These are phyloP conservation scores for Limonius californicus DNA, from an alignment of 1,140 invertebrate genomes.

Conservation along the genomic window DNA sequence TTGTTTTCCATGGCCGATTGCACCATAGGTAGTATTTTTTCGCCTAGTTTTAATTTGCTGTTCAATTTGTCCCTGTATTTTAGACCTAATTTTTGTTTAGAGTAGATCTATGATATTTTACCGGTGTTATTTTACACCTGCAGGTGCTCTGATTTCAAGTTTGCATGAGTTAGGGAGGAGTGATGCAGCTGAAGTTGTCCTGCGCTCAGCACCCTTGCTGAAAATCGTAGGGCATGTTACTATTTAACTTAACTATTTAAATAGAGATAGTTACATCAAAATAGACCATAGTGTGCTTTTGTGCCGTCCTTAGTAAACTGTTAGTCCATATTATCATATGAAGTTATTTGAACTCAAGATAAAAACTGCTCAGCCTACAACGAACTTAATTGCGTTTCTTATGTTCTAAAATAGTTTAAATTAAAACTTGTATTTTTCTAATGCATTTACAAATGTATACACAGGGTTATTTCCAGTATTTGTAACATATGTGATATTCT, in stretches of 20 bases:
- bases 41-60: too few species aligned
- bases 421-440: constrained; percentile 1
- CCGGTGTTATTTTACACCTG: background rate
- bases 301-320: constrained; percentile 6
- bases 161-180: constrained; percentile 42
- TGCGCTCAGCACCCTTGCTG: constrained; percentile 38
- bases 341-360: too few species aligned
- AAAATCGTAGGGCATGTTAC: constrained; percentile 15
- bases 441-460: background rate
- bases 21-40: constrained; percentile 41
- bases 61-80: background rate
- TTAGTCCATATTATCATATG: too few species aligned
- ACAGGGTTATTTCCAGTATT: constrained; percentile 12
- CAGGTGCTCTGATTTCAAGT: constrained; percentile 41
- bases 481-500: background rate
- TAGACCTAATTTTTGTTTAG: background rate
- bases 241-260: background rate
- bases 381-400: background rate
- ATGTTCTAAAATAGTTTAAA: background rate
- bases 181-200: constrained; percentile 40
- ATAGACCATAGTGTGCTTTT: constrained; percentile 1
- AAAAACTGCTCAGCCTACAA: constrained; percentile 4
- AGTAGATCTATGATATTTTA: too few species aligned
- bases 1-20: constrained; percentile 43
- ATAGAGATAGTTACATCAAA: background rate